These are phyloP conservation scores for Ceratosolen fusciceps DNA, from an alignment of 1,140 invertebrate genomes.

Conservation along the genomic window DNA sequence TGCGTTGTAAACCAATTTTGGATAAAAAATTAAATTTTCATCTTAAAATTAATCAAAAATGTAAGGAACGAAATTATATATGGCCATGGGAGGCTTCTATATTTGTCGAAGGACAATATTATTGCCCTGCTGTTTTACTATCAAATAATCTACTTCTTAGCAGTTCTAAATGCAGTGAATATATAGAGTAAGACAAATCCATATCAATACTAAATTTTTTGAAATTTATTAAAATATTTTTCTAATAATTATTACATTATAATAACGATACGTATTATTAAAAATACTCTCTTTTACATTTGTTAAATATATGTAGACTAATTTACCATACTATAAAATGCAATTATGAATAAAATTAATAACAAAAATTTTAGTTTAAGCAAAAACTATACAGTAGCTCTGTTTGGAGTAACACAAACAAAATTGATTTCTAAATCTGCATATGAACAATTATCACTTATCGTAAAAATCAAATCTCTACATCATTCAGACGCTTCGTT, in stretches of 20 bases:
- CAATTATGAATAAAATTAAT: no score
- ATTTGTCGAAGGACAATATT: slow-evolving; percentile 77
- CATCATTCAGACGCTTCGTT: slow-evolving; percentile 73
- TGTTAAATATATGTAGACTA: no score
- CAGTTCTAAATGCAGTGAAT: slow-evolving; percentile 72
- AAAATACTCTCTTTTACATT: neutral
- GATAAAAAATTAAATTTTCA: slow-evolving; percentile 51
- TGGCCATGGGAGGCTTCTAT: slow-evolving; percentile 81
- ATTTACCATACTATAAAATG: no score
- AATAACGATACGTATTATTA: neutral
- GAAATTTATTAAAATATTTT: neutral
- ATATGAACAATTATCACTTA: slow-evolving; percentile 77
- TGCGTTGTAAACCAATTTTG: slow-evolving; percentile 61
- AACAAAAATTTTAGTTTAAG: slow-evolving; percentile 69
- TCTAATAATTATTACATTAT: neutral
- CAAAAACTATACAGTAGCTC: slow-evolving; percentile 74
- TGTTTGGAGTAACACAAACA: slow-evolving; percentile 77
- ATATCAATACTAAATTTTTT: no score
- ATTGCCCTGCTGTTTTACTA: slow-evolving; percentile 78
- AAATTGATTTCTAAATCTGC: slow-evolving; percentile 74
- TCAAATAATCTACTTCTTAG: slow-evolving; percentile 77
- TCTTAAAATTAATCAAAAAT: slow-evolving; percentile 49
- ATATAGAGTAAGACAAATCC: slow-evolving; percentile 68
- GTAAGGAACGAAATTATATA: slow-evolving; percentile 59
- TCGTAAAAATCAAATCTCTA: slow-evolving; percentile 73